Percentiles rank a stretch among this genome's conserved stretches.
These are phyloP conservation scores for Dendronephthya gigantea DNA, from an alignment of 64 coral and sea anemone species.

Conservation along the genomic window DNA sequence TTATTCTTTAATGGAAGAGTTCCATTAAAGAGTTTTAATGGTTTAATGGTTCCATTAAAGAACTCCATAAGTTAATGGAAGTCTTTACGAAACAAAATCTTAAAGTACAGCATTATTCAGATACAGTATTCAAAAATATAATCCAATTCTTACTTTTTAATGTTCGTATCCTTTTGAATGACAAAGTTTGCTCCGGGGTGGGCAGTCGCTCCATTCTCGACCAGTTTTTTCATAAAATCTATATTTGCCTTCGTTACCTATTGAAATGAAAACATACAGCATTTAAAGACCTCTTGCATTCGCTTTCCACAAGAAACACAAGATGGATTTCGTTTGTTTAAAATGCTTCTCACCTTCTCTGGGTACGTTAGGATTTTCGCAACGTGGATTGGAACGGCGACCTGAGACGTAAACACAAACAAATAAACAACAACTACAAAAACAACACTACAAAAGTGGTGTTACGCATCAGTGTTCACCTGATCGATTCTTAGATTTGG, in stretches of 20 bases:
- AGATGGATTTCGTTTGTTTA: too few species aligned
- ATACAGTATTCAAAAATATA: too few species aligned
- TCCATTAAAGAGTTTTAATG: too few species aligned
- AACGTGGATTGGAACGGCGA: conserved; percentile 86
- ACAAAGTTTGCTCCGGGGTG: conserved; percentile 97
- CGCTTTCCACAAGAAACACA: not conserved
- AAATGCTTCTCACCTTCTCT: conserved; percentile 52
- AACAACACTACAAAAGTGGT: not conserved
- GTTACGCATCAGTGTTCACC: not conserved
- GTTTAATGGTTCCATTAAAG: too few species aligned
- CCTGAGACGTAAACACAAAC: conserved; percentile 27
- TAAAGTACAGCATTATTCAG: too few species aligned
- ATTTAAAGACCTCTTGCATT: too few species aligned
- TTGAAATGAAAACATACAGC: too few species aligned
- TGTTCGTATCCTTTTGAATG: conserved; percentile 70
- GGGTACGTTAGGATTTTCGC: conserved; percentile 89
- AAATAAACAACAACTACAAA: not conserved
- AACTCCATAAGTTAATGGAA: too few species aligned
- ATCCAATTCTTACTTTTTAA: conserved; percentile 94
- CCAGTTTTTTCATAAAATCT: conserved; percentile 65
- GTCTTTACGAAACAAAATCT: too few species aligned
- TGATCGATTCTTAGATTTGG: too few species aligned
- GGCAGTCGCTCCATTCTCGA: conserved; percentile 69
- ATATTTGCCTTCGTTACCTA: conserved; percentile 72
- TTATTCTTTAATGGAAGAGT: too few species aligned